These are phyloP conservation scores for Phylloscopus collybita DNA, from an alignment of 2,797 vertebrate genomes.

Conservation along the genomic window DNA sequence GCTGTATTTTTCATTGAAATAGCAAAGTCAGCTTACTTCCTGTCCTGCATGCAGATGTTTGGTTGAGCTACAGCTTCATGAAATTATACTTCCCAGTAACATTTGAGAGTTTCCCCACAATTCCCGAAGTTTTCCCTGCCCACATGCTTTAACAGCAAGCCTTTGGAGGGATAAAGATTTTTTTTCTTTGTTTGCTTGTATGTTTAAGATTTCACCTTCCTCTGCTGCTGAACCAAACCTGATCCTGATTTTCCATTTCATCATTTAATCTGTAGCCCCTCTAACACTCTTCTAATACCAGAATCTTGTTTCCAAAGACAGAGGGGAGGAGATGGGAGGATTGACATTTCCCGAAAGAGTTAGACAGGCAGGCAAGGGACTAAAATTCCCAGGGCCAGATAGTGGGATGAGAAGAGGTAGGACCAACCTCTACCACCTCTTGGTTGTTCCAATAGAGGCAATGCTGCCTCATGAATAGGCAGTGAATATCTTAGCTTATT, in stretches of 20 bases:
- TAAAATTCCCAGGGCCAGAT: not conserved
- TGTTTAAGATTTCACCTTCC: not conserved
- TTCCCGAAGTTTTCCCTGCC: not conserved
- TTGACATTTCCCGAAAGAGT: not conserved
- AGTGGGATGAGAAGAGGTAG: not conserved
- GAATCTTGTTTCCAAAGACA: not conserved
- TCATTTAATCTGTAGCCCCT: not conserved
- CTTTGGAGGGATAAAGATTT: not conserved
- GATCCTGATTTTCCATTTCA: not conserved
- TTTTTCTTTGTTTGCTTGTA: not conserved
- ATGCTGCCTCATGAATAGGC: not conserved
- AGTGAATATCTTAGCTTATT: not conserved
- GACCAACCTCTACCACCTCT: not conserved
- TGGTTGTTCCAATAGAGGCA: not conserved
- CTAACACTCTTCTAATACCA: not conserved
- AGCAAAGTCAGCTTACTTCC: not conserved
- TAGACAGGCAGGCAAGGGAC: not conserved
- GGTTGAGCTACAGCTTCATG: not conserved
- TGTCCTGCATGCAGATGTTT: not conserved
- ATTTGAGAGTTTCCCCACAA: not conserved
- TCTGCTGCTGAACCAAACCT: not conserved
- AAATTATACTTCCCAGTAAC: not conserved
- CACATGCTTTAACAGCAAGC: not conserved
- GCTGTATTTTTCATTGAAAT: not conserved
- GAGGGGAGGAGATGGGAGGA: not conserved